These are phyloP conservation scores for Passer domesticus DNA, from an alignment of 2,113 vertebrate species.

Conservation along the genomic window DNA sequence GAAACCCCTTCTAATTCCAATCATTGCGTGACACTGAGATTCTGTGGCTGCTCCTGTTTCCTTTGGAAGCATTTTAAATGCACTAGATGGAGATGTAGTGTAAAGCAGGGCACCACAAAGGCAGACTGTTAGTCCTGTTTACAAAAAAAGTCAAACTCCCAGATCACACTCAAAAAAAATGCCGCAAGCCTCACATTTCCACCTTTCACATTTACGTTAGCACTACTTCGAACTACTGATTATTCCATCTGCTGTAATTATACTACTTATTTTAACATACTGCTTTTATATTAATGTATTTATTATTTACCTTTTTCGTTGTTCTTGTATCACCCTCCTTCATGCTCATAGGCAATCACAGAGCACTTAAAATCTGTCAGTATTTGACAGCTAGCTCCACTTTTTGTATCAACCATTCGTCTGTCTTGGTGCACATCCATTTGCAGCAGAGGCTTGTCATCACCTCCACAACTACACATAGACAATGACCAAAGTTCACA, in stretches of 20 bases:
- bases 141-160: not conserved
- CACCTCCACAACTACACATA: not conserved
- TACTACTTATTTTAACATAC: not conserved
- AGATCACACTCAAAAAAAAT: not conserved
- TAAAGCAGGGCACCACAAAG: not conserved
- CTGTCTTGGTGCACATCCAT: not conserved
- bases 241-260: not conserved
- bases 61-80: not conserved
- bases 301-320: not conserved
- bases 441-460: not conserved
- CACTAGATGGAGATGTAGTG: not conserved
- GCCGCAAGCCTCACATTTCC: not conserved
- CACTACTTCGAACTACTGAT: not conserved
- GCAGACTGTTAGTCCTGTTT: not conserved
- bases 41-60: not conserved
- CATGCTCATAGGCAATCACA: not conserved
- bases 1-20: not conserved
- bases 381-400: not conserved
- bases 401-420: not conserved
- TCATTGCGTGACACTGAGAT: not conserved
- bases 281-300: not conserved
- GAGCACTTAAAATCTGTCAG: not conserved
- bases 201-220: not conserved
- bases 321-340: not conserved
- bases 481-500: not conserved